Conservation (phyloP, 2,888 invertebrate species). For the Eucera pruinosa region DNA sequence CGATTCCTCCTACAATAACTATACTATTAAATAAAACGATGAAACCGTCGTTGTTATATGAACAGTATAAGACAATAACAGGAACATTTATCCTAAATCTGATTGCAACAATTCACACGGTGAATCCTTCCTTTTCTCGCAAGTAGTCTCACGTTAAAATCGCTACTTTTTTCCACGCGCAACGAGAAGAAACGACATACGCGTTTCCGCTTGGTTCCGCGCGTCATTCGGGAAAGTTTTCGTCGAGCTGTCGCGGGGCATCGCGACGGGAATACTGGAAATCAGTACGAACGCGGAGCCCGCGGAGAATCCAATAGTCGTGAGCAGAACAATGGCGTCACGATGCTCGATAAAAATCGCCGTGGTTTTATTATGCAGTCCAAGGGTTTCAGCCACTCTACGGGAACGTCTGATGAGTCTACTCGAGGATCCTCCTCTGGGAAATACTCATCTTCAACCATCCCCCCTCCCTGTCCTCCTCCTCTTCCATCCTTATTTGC, state of each 20-base stretch:
- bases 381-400: constrained; percentile 69
- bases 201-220: no score
- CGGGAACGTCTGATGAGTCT: constrained; percentile 79
- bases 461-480: constrained; percentile 36
- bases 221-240: constrained; percentile 71
- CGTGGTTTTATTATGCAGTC: constrained; percentile 81
- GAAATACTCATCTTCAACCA: constrained; percentile 79
- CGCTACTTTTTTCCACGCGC: constrained; percentile 63
- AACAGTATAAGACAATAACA: no score
- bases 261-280: constrained; percentile 67
- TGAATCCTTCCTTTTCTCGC: no score
- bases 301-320: constrained; percentile 48
- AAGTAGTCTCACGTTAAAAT: constrained; percentile 57
- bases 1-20: no score
- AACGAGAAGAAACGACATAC: no score
- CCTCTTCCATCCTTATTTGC: no score
- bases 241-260: constrained; percentile 65
- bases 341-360: constrained; percentile 75
- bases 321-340: constrained; percentile 62
- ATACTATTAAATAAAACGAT: no score
- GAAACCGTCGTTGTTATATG: no score
- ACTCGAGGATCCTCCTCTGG: constrained; percentile 78
- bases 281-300: constrained; percentile 51
- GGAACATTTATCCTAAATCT: no score
- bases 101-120: no score